Percentiles rank a stretch among this genome's conserved stretches.
phyloP scores from a whole-genome alignment of 2,113 vertebrate genomes.

The Nansenia antarctica region DNA sequence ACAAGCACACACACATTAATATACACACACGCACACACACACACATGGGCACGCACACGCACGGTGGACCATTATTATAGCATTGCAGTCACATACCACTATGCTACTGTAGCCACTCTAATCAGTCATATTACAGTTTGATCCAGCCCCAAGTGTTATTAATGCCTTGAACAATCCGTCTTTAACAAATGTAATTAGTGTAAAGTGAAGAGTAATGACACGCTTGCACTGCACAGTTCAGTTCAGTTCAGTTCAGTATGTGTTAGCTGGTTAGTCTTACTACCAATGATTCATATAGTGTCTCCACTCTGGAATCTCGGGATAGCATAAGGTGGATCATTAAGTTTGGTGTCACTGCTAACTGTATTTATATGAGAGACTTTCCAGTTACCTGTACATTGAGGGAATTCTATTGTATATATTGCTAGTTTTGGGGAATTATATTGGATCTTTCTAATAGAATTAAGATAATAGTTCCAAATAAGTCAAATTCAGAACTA shows the following conservation, averaged over 20 bases:
- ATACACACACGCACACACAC: background rate
- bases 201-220: constrained; percentile 61
- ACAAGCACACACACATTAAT: no score
- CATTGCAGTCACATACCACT: background rate
- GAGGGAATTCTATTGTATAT: no score
- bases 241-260: background rate
- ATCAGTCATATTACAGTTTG: constrained; percentile 42
- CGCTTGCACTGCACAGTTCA: constrained; percentile 49
- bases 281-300: constrained; percentile 58
- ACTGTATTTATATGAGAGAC: constrained; percentile 55
- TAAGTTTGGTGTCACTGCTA: constrained; percentile 67
- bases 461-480: no score
- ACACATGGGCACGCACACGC: background rate
- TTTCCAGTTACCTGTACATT: no score
- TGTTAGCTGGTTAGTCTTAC: background rate
- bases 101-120: constrained; percentile 3
- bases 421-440: constrained; percentile 34
- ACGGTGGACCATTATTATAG: background rate
- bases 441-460: constrained; percentile 20
- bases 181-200: constrained; percentile 46
- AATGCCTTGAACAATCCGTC: constrained; percentile 54
- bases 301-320: constrained; percentile 19
- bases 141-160: constrained; percentile 40
- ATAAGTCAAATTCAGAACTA: constrained; percentile 50
- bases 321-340: constrained; percentile 56